phyloP scores from a whole-genome alignment of 35 echinoderm and acorn worm genomes.

The Eucidaris tribuloides region DNA sequence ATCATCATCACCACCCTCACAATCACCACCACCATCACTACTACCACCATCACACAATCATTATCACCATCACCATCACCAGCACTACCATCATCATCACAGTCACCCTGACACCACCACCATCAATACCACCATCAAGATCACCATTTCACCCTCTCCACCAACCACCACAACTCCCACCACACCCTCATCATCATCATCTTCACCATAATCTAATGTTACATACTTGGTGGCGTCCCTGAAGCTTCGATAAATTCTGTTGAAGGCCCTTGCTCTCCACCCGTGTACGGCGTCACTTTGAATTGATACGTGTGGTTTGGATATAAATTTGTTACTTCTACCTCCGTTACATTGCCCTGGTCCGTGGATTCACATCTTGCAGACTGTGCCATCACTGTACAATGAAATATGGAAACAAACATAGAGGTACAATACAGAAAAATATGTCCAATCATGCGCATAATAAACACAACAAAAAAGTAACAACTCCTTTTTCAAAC shows the following conservation, averaged over 20 bases:
- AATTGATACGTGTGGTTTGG: constrained; percentile 25
- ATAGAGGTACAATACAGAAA: too few relatives aligned
- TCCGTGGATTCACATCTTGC: neutral
- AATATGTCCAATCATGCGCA: too few relatives aligned
- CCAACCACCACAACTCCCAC: neutral
- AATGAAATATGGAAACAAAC: too few relatives aligned
- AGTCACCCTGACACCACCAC: neutral
- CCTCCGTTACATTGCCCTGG: neutral
- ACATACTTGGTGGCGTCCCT: neutral
- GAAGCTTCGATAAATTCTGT: neutral
- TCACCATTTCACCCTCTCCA: neutral
- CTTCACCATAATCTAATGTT: neutral
- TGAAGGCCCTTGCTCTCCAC: neutral
- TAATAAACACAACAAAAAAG: too few relatives aligned
- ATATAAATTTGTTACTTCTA: constrained; percentile 9
- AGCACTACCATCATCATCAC: neutral
- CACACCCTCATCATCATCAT: neutral
- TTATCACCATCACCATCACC: neutral
- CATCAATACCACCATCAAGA: neutral
- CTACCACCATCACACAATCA: neutral
- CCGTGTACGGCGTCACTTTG: neutral
- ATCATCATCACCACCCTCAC: neutral
- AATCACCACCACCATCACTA: neutral
- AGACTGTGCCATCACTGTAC: too few relatives aligned
- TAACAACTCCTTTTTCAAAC: too few relatives aligned